phyloP scores from a whole-genome alignment of 2,888 invertebrate genomes.

The Spilarctia lutea region DNA sequence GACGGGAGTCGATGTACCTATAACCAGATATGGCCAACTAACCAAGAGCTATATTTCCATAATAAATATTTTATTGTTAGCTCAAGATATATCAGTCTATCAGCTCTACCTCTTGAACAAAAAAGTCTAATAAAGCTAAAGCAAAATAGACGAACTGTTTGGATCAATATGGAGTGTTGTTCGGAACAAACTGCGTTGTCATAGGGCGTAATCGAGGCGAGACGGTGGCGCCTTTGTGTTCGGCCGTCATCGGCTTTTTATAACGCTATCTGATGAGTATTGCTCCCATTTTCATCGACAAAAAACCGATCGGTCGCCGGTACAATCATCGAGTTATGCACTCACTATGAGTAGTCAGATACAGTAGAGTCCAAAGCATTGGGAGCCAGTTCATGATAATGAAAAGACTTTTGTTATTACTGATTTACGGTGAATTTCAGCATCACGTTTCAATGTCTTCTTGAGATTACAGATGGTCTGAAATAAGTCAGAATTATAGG shows the following conservation, averaged over 20 bases:
- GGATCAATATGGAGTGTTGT: conserved; percentile 86
- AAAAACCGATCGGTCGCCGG: conserved; percentile 70
- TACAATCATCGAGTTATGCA: conserved; percentile 53
- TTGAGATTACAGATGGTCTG: too few species aligned
- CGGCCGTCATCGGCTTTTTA: conserved; percentile 82
- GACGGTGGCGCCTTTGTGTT: conserved; percentile 83
- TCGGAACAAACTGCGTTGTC: conserved; percentile 83
- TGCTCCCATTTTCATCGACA: conserved; percentile 82
- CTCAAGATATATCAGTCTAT: conserved; percentile 57
- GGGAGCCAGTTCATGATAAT: background rate
- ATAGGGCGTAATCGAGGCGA: conserved; percentile 85
- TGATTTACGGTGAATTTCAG: background rate
- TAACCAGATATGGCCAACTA: conserved; percentile 52
- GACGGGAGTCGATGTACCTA: conserved; percentile 71
- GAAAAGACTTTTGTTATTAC: background rate
- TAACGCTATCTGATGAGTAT: conserved; percentile 84
- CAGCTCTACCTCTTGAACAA: conserved; percentile 62
- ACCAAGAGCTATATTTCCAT: conserved; percentile 40
- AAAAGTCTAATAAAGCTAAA: conserved; percentile 82
- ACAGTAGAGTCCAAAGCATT: conserved; percentile 34
- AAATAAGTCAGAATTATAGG: too few species aligned
- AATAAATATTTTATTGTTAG: conserved; percentile 23
- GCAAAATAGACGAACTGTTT: conserved; percentile 81
- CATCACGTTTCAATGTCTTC: too few species aligned
- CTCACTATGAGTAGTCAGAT: conserved; percentile 37